Base-by-base conservation (phyloP, 2,797 vertebrate genomes). In the Molossus molossus region DNA sequence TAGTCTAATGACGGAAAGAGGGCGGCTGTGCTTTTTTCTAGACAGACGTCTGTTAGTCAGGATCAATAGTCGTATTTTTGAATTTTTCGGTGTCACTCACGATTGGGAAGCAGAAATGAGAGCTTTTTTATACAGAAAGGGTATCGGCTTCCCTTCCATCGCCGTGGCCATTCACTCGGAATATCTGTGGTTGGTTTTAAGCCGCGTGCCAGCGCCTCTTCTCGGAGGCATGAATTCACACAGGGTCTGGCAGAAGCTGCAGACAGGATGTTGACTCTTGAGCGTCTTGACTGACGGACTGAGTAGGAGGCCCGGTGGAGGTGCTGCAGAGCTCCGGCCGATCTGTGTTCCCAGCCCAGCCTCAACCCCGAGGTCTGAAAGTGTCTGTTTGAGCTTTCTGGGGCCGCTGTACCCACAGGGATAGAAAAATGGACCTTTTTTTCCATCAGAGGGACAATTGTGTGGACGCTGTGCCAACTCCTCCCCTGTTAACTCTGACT, bases 201-300 rank as follows among this genome's bases (percentile, higher is more conserved):
- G 21, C 27, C 21, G 0, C 11, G 77, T 75, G 92, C 92, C 92
- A 91, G 86, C 73, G 27, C 87, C 70, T 94, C 77, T 80, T 93
- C 90, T 88, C 73, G 94, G 94, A 94, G 95, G 86, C 67, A 27
- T 82, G 79, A 93, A 62, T 60, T 88, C 65, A 48, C 69, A 27
- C 76, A 73, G 75, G 90, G 58, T 65, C 96, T 97, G 95, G 94
- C 85, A 89, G 79, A 89, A 90, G 62, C 65, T 86, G 45, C 57
- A 94, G 90, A 92, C 76, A 89, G 95, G 91, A 95, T 96, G 94
- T 96, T 87, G 73, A 93, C 73, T 82, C 81, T 81, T 18, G 29
- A 64, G 45, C 57, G 85, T 91, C 96, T 95, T 97, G 82, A 92
- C 21, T 69, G 81, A 95, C 75, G 40, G 77, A 50, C 33, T 58